Evolutionary conservation across 2,113 vertebrate genomes (phyloP).

Genomic region (Gasterosteus nipponicus): DNA sequence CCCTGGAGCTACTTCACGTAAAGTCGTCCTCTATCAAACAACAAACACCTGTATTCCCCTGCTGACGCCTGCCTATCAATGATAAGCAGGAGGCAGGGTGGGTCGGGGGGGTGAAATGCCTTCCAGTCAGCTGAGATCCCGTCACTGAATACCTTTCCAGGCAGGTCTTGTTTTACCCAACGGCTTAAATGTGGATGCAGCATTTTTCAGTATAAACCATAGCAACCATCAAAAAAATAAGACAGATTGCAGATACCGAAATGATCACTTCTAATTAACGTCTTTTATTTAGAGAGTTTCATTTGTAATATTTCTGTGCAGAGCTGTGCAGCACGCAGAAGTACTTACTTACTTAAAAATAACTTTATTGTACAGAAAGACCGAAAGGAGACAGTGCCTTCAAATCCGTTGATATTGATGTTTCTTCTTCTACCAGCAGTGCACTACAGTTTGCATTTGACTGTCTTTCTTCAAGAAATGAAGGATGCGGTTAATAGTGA

Average conservation of each 20-base stretch:
- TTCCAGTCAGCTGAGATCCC: constrained; percentile 50
- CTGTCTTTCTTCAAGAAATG: not conserved
- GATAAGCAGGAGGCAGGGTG: constrained; percentile 31
- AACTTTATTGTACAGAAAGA: too few species aligned
- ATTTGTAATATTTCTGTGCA: not conserved
- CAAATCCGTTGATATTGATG: not conserved
- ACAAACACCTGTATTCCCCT: constrained; percentile 67
- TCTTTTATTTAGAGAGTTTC: constrained; percentile 1
- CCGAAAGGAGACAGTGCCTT: not conserved
- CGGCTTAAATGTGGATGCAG: constrained; percentile 9
- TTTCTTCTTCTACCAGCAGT: not conserved
- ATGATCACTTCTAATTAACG: not conserved
- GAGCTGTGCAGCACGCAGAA: constrained; percentile 1
- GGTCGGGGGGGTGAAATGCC: constrained; percentile 36
- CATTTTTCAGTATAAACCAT: constrained; percentile 14
- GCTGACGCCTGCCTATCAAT: constrained; percentile 51
- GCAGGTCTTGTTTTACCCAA: constrained; percentile 32
- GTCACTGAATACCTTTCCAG: constrained; percentile 43
- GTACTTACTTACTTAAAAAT: not conserved
- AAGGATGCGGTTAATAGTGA: not conserved
- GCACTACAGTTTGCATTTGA: not conserved
- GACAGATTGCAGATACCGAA: not conserved
- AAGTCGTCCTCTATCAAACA: constrained; percentile 63
- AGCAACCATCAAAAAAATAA: constrained; percentile 10
- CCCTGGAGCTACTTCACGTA: constrained; percentile 63